Percentiles rank a stretch among this genome's conserved stretches.
These are phyloP conservation scores for Clostera curtula DNA, from an alignment of 2,888 invertebrate species.

Conservation along the genomic window DNA sequence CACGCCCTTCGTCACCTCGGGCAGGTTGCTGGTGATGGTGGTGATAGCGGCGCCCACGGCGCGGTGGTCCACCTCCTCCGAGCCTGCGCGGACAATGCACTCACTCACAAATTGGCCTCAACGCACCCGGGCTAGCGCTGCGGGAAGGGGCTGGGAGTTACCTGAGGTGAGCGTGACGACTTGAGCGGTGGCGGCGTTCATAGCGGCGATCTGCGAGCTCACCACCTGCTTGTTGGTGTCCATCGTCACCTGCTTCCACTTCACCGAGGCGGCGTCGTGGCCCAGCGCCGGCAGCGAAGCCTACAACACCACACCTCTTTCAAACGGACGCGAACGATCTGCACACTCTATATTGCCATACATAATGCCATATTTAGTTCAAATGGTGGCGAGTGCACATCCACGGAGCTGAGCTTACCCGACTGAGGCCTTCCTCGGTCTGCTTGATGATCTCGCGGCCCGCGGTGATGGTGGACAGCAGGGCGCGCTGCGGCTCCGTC, in stretches of 20 bases:
- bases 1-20: conserved; percentile 96
- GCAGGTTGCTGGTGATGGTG: conserved; percentile 96
- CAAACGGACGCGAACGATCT: not conserved
- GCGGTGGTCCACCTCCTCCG: conserved; percentile 94
- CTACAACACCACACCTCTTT: conserved; percentile 22
- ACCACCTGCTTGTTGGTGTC: conserved; percentile 97
- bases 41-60: conserved; percentile 98
- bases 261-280: conserved; percentile 87
- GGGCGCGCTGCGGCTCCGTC: conserved; percentile 93
- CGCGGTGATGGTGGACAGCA: conserved; percentile 91
- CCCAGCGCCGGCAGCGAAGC: conserved; percentile 78
- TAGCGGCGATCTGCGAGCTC: conserved; percentile 97
- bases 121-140: no score
- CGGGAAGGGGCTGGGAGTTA: conserved; percentile 22
- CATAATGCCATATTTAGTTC: not conserved
- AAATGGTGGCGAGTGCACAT: no score
- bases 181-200: conserved; percentile 99
- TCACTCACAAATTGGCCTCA: no score
- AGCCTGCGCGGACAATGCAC: conserved; percentile 50
- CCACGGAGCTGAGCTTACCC: no score
- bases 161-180: conserved; percentile 92
- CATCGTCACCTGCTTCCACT: conserved; percentile 95
- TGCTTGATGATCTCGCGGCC: conserved; percentile 92
- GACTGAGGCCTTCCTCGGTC: conserved; percentile 86
- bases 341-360: not conserved